Conservation (phyloP, 2,797 vertebrate species). For the Malurus splendens region DNA sequence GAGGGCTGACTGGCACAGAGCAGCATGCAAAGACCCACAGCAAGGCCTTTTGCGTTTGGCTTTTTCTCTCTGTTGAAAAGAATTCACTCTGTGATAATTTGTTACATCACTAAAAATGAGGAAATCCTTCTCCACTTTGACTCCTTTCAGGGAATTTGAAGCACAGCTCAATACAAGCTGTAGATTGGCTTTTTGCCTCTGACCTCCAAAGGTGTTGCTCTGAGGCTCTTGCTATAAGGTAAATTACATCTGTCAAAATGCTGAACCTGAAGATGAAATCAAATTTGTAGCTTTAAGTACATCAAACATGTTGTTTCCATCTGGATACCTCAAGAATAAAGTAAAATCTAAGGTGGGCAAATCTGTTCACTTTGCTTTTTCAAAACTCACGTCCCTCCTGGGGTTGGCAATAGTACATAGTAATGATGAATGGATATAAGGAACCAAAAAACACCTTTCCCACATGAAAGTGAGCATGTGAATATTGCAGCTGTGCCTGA, state of each 20-base stretch:
- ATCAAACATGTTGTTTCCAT: neutral
- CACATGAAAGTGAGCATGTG: fast-evolving
- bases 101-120: neutral
- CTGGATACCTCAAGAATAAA: neutral
- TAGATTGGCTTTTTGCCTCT: neutral
- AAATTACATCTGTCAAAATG: neutral
- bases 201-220: neutral
- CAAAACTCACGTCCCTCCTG: neutral
- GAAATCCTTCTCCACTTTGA: neutral
- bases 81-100: neutral
- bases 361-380: neutral
- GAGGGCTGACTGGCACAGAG: neutral
- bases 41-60: neutral
- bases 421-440: neutral
- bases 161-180: neutral
- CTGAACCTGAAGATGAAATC: constrained; percentile 14
- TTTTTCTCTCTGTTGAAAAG: neutral
- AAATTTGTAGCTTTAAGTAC: neutral
- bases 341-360: neutral
- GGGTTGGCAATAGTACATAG: neutral
- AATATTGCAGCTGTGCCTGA: neutral
- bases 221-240: neutral
- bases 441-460: neutral
- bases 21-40: neutral
- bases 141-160: neutral